Conservation (phyloP, 2,113 vertebrate genomes). For the Fregata magnificens region DNA sequence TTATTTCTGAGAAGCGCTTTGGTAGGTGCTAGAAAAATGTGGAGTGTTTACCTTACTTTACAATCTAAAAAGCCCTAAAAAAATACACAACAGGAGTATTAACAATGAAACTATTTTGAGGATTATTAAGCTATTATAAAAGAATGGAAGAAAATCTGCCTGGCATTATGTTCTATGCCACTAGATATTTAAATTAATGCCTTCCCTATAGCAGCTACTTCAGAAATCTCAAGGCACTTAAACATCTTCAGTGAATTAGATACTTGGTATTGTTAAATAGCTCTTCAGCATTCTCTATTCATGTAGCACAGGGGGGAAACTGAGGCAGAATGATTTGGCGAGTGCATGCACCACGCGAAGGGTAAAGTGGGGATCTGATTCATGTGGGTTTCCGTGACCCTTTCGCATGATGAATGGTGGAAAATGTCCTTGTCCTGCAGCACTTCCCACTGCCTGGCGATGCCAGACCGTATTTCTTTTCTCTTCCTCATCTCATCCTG, state of each 20-base stretch:
- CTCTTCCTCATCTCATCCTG: background rate
- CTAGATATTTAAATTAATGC: conserved; percentile 46
- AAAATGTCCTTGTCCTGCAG: background rate
- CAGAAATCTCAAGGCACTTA: conserved; percentile 25
- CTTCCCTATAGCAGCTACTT: conserved; percentile 19
- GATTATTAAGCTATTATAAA: conserved; percentile 44
- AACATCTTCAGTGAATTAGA: background rate
- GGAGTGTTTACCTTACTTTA: conserved; percentile 35
- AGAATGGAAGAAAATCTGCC: conserved; percentile 42
- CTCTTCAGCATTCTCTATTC: background rate
- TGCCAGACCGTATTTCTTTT: rapidly evolving
- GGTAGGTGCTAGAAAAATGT: background rate
- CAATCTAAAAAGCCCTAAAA: background rate
- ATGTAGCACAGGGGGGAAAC: background rate
- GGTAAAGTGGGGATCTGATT: background rate
- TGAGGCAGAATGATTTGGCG: background rate
- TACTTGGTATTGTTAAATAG: background rate
- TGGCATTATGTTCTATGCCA: background rate
- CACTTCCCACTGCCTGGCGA: background rate
- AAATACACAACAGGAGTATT: conserved; percentile 34
- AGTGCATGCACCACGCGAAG: rapidly evolving
- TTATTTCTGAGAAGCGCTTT: background rate
- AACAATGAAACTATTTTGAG: conserved; percentile 1
- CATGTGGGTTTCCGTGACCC: rapidly evolving
- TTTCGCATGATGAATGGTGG: background rate